phyloP scores from a whole-genome alignment of 1,140 invertebrate species.

The Mya arenaria region DNA sequence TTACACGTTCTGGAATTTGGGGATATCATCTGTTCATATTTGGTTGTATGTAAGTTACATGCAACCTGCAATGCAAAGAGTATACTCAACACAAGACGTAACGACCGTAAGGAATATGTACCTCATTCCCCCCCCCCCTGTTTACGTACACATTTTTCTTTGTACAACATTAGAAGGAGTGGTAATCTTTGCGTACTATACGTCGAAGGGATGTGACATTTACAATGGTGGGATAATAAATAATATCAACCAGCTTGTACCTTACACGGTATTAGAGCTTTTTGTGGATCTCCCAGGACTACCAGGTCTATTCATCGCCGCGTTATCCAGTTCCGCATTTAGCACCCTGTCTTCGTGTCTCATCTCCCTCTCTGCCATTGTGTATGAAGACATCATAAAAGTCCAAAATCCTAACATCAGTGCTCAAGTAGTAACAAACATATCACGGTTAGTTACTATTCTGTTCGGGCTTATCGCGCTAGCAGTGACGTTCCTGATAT shows the following conservation, averaged over 20 bases:
- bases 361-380: neutral
- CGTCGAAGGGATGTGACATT: neutral
- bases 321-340: neutral
- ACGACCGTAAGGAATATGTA: neutral
- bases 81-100: neutral
- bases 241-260: constrained; percentile 8
- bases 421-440: neutral
- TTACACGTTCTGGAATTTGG: constrained; percentile 8
- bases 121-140: neutral
- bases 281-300: constrained; percentile 1
- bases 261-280: neutral
- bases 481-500: neutral
- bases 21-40: neutral
- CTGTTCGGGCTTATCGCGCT: neutral
- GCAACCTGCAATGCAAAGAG: neutral
- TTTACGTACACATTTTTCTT: neutral
- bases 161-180: neutral
- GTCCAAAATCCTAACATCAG: neutral
- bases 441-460: neutral
- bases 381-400: constrained; percentile 22
- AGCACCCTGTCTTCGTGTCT: constrained; percentile 18
- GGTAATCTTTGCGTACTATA: constrained; percentile 1
- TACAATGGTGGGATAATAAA: neutral
- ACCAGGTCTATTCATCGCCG: neutral
- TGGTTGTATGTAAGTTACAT: neutral